Evolutionary conservation across 2,797 vertebrate genomes (phyloP), one percentile per base, ranked within the genome.

Genomic region (Pangasius macronema): DNA sequence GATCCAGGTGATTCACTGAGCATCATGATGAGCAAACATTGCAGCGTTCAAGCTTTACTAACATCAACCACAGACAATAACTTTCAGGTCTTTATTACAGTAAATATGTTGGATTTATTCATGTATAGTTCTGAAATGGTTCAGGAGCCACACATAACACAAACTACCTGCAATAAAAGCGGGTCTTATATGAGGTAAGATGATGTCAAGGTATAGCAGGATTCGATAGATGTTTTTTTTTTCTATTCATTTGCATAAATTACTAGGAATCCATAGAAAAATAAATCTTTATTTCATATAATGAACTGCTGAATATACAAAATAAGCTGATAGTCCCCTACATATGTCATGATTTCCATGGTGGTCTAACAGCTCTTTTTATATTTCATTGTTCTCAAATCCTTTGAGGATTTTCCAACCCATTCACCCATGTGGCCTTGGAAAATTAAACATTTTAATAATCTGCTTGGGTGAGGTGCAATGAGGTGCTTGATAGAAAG

Each of bases 181-280:
- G 73, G 27, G 57, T 84, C 76, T 88, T 79, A 13, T 65, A 79
- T 84, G 83, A 89, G 87, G 83, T 87, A 91, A 61, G 86, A 83
- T 81, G 65, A 82, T 55, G 49, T 68, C 68, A 87, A 84, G 59
- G 84, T 55, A 86, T 85, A 89, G 39, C 83, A 80, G 86, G 86
- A 85, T 84, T 83, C 10, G 84, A 59, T 87, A 84, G 67, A 77
- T 33, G 76, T 86, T 42, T 63, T 81, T 42, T 63, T 81, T 57
- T 75, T 77, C 22, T 86, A 87, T 90, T 90, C 91, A 92, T 91
- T 89, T 93, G 90, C 90, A 93, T 94, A 93, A 91, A 93, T 91
- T 93, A 92, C 91, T 91, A 93, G 90, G 92, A 91, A 92, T 94
- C 93, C 90, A 91, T 96, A 96, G 93, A 96, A 96, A 96, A 96